Base-by-base conservation (phyloP, 2,888 invertebrate species). In the Phaedon cochleariae region DNA sequence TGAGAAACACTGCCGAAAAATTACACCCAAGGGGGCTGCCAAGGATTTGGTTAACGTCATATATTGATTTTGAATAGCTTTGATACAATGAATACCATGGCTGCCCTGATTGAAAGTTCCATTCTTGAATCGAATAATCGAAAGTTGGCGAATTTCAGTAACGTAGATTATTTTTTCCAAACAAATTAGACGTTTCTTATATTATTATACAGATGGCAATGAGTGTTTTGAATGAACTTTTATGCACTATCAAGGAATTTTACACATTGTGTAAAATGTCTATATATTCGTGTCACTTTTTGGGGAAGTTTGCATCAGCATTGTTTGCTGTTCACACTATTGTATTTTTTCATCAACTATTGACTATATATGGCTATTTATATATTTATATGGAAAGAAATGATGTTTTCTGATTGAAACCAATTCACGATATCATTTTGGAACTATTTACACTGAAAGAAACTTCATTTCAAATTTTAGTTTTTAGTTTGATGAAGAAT, bases 281-380 rank as follows among this genome's bases (percentile, higher is more conserved):
- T 75, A 65, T 61, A 59, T 61, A 59, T 20, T 68, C 59, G 41
- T 72, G 83, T 83, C 83, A 82, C 81, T 80, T 81, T 82, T 82
- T 79, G 78, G 82, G 82, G 82, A 81, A 83, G 78, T 64, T 76
- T 72, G 66, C 72, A 74, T n/a, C n/a, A n/a, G 74, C 72, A 73
- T 60, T 66, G 62, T 68, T 64, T 71, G 72, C 78, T 77, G 76
- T 69, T 65, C 64, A 10, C 15, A 70, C 81, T 82, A 83, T 82
- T 80, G 81, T 78, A 78, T 62, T 76, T 74, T 75, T 79, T 80
- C 80, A 77, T 75, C 71, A 75, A 79, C 79, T 80, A 80, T 79
- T 80, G 79, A 71, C 76, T 79, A 77, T 80, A 74, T 71, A 73
- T 80, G 80, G 76, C 80, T 81, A 80, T 81, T 76, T 74, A 70